Evolutionary conservation across 2,797 vertebrate species (phyloP), one percentile per base, ranked within the genome.

Genomic region (Takifugu rubripes): DNA sequence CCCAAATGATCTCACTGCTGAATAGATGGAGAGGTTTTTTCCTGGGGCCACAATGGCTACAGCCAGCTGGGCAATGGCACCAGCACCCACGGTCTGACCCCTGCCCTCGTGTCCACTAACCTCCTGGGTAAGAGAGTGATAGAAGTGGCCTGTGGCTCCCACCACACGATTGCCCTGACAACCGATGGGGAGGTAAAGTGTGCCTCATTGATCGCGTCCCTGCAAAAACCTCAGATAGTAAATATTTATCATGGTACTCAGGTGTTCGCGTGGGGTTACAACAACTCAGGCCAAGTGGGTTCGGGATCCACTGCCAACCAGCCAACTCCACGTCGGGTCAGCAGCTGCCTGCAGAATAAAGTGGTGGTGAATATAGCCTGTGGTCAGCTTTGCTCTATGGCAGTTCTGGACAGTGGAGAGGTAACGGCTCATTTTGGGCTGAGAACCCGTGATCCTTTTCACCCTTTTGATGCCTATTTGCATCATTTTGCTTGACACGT

Each of bases 231-330:
- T 40, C 36, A 14, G 36, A 40, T 40, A 1, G 0, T 52, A 27
- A 54, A 47, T 67, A 44, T 31, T 26, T 26, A 3, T 59, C 3
- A 57, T 43, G 64, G 49, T 52, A 12, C 43, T 66, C 66, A 99
- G 97, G 95, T 99, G 1, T 99, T 90, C 55, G 95, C 97, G 0
- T 99, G 97, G 97, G 97, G 97, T 53, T 98, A 97, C 85, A 99
- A 99, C 82, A 99, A 99, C 85, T 98, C 96, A 0, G 97, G 97
- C 49, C 97, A 99, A 84, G 94, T 99, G 45, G 97, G 97, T 21
- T 99, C 97, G 14, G 97, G 96, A 9, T 98, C 97, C 21, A 99
- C 95, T n/a, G 94, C 94, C 79, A 99, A 97, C 84, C 97, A 99
- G 9, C 93, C 95, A 0, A 98, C 96, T 3, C 97, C 97, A 1